Evolutionary conservation across 2,797 vertebrate species (phyloP), one percentile per base, ranked within the genome.

Genomic region (Decapterus maruadsi): DNA sequence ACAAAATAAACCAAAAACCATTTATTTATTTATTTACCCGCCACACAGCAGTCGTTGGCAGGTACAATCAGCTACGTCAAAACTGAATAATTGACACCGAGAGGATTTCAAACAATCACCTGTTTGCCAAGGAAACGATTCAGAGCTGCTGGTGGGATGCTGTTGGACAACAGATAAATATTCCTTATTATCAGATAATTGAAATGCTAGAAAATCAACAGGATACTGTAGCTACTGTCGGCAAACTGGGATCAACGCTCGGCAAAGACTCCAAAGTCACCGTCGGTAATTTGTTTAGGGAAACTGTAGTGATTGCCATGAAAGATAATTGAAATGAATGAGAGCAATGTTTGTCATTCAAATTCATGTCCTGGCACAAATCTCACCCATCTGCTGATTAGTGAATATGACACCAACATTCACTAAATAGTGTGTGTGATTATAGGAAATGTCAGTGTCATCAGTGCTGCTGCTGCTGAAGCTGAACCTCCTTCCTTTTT

Each of bases 31-130:
- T 74, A 59, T 91, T 90, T 86, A 67, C 48, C 72, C 75, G 83
- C 51, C 19, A 20, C 54, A 48, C 26, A 26, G 63, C 42, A 66
- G 84, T 82, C 76, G 68, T 82, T 77, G 68, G 68, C 66, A 48
- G 36, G 40, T 84, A 48, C 71, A 81, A 81, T 53, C 73, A 72
- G 71, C 62, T 71, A 72, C 87, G 84, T 86, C 78, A 87, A 85
- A 88, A 80, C 75, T 75, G 80, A 91, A 92, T 89, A 77, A 89
- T 90, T 86, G 53, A 89, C 72, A 48, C 65, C 51, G 54, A 72
- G 61, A 82, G 87, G 85, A 85, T 86, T 82, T 84, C 65, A 90
- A 75, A 65, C 59, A 79, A 68, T 62, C 68, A 14, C 4, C 53
- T 72, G 45, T 85, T 78, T 85, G 74, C n/a, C 31, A 60, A 38